Conservation (phyloP, 2,113 vertebrate species). For the Panurus biarmicus region DNA sequence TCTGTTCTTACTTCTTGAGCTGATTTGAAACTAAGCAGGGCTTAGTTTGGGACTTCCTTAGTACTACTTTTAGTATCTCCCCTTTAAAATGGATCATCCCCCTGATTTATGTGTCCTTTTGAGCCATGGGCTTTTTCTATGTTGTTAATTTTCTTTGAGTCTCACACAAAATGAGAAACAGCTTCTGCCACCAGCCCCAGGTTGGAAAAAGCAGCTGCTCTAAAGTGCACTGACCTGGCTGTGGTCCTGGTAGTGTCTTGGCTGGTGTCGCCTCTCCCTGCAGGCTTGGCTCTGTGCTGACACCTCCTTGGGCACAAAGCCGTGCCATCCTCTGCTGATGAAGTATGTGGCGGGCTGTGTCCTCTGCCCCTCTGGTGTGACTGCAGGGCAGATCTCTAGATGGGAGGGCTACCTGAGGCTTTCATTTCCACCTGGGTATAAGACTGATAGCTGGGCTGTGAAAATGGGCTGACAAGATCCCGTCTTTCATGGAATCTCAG, state of each 20-base stretch:
- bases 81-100: constrained; percentile 50
- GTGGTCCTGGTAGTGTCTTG: background rate
- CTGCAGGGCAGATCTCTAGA: background rate
- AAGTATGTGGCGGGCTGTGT: accelerated
- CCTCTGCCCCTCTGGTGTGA: background rate
- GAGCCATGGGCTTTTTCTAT: background rate
- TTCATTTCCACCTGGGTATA: background rate
- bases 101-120: constrained; percentile 23
- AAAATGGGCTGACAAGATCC: background rate
- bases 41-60: constrained; percentile 53
- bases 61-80: constrained; percentile 47
- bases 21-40: constrained; percentile 59
- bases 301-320: background rate
- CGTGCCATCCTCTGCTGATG: accelerated
- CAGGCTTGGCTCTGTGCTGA: accelerated
- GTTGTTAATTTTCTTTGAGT: background rate
- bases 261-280: background rate
- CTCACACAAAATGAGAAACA: background rate
- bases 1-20: constrained; percentile 57
- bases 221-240: background rate
- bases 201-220: background rate
- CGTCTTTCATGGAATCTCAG: background rate
- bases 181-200: accelerated
- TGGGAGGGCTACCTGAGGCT: accelerated
- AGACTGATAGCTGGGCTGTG: background rate